Conservation (phyloP, 2,888 invertebrate genomes). For the Cabera pusaria region DNA sequence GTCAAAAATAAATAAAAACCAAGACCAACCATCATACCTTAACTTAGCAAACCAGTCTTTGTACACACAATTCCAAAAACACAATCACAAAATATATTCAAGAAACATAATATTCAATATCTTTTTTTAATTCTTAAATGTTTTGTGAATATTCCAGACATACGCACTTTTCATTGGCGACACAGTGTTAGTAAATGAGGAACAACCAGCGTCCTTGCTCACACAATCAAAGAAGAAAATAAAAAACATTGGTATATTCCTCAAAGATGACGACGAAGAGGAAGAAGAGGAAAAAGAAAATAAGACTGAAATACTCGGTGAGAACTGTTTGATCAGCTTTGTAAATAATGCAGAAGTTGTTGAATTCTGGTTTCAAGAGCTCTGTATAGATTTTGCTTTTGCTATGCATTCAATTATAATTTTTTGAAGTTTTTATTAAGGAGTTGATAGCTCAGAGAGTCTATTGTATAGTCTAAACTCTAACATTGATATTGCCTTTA, state of each 20-base stretch:
- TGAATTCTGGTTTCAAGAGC: slow-evolving; percentile 11
- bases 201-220: slow-evolving; percentile 91
- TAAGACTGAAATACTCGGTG: slow-evolving; percentile 89
- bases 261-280: slow-evolving; percentile 94
- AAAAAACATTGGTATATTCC: slow-evolving; percentile 97
- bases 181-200: slow-evolving; percentile 97
- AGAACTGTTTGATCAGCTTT: slow-evolving; percentile 35
- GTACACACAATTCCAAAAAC: too few relatives aligned
- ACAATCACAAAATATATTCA: too few relatives aligned
- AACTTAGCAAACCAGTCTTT: too few relatives aligned
- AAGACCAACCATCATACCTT: too few relatives aligned
- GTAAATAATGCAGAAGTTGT: slow-evolving; percentile 16
- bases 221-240: slow-evolving; percentile 97
- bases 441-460: too few relatives aligned
- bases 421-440: too few relatives aligned
- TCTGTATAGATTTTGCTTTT: slow-evolving; percentile 17
- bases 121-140: too few relatives aligned
- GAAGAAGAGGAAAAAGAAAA: slow-evolving; percentile 92
- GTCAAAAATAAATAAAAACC: too few relatives aligned
- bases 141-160: slow-evolving; percentile 61
- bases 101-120: too few relatives aligned
- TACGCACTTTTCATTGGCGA: slow-evolving; percentile 98
- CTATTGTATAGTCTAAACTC: too few relatives aligned
- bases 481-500: too few relatives aligned
- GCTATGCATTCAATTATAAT: slow-evolving; percentile 1